A percentile compares a stretch with the other conserved stretches of the same genome.
These are phyloP conservation scores for Syngnathus typhle DNA, from an alignment of 2,113 vertebrate genomes.

Conservation along the genomic window DNA sequence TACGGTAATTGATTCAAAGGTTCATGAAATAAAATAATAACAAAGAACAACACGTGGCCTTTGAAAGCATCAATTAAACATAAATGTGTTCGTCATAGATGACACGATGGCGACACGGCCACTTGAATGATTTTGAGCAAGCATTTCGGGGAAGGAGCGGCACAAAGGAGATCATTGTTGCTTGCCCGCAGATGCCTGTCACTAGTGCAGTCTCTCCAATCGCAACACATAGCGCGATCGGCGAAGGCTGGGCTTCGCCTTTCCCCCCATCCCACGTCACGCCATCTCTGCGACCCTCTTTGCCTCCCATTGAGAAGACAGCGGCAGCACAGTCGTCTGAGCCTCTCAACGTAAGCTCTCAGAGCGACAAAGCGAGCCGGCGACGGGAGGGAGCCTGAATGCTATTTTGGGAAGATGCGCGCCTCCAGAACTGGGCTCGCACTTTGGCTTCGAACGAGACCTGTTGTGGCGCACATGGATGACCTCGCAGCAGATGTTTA, in stretches of 20 bases:
- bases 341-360: not conserved
- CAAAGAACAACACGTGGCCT: not conserved
- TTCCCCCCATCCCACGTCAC: not conserved
- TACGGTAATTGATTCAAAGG: constrained; percentile 7
- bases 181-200: constrained; percentile 57
- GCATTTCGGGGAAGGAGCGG: not conserved
- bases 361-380: constrained; percentile 7
- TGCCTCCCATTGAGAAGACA: constrained; percentile 51
- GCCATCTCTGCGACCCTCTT: constrained; percentile 7
- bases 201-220: constrained; percentile 67
- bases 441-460: constrained; percentile 63
- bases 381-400: constrained; percentile 3
- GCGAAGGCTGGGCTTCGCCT: constrained; percentile 54
- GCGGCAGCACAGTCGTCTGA: constrained; percentile 17
- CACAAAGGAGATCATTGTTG: constrained; percentile 73
- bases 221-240: constrained; percentile 45
- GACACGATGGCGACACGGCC: not conserved
- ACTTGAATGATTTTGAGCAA: not conserved
- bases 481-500: constrained; percentile 29
- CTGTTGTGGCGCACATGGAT: constrained; percentile 58
- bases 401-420: not conserved
- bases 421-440: constrained; percentile 33
- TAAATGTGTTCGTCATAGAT: too few relatives aligned
- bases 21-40: constrained; percentile 5
- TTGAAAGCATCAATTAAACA: not conserved